phyloP scores from a whole-genome alignment of 2,888 invertebrate genomes.

The Drosophila quinaria region DNA sequence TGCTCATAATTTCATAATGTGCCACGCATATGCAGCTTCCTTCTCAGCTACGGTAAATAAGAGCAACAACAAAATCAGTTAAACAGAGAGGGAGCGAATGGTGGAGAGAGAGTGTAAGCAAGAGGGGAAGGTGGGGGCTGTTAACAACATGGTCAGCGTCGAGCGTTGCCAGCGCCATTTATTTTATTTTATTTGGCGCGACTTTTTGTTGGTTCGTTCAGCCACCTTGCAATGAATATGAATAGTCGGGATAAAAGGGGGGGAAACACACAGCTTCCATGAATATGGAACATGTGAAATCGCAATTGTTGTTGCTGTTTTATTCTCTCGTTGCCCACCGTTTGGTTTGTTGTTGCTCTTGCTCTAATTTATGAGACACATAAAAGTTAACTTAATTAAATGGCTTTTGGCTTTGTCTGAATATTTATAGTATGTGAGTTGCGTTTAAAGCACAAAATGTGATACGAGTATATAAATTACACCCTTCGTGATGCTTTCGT shows the following conservation, averaged over 20 bases:
- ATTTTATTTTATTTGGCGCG: slow-evolving; percentile 69
- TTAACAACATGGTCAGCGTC: slow-evolving; percentile 82
- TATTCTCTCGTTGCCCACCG: slow-evolving; percentile 62
- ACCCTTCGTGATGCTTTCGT: no score
- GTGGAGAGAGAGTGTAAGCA: background rate
- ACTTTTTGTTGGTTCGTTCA: slow-evolving; percentile 58
- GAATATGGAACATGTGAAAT: slow-evolving; percentile 73
- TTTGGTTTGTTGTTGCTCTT: slow-evolving; percentile 58
- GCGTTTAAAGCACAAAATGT: slow-evolving; percentile 10
- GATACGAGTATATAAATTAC: slow-evolving; percentile 2
- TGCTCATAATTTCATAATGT: slow-evolving; percentile 84
- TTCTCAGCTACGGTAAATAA: slow-evolving; percentile 55
- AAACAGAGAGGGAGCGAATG: background rate
- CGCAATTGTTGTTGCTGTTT: slow-evolving; percentile 39
- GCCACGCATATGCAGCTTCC: slow-evolving; percentile 72
- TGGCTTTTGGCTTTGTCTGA: slow-evolving; percentile 63
- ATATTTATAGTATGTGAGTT: slow-evolving; percentile 71
- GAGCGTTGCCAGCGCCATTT: slow-evolving; percentile 58
- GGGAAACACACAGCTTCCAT: slow-evolving; percentile 31
- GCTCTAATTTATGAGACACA: slow-evolving; percentile 76
- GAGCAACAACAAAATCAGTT: slow-evolving; percentile 34
- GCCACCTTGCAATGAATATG: slow-evolving; percentile 61
- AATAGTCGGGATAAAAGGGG: slow-evolving; percentile 12
- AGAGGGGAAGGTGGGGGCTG: slow-evolving; percentile 6
- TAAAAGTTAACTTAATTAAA: slow-evolving; percentile 82